These are phyloP conservation scores for Glareola pratincola DNA, from an alignment of 2,113 vertebrate genomes.

Conservation along the genomic window DNA sequence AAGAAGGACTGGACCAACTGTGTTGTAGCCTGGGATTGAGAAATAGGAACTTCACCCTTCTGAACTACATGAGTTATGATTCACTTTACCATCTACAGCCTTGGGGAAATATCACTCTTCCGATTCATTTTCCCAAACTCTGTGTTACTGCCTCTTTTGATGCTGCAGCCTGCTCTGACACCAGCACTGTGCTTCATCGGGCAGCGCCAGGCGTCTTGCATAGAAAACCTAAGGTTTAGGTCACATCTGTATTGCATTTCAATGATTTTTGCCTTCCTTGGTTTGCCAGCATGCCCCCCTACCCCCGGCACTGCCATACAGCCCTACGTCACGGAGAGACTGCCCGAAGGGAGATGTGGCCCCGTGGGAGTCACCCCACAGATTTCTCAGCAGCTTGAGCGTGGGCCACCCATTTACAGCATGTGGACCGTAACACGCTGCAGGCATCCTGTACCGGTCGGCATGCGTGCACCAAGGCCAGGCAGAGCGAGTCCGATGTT, in stretches of 20 bases:
- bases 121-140: conserved; percentile 10
- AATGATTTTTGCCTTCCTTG: background rate
- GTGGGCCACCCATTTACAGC: background rate
- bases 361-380: background rate
- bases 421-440: rapidly evolving
- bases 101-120: background rate
- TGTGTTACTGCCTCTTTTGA: background rate
- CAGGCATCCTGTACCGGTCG: rapidly evolving
- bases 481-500: background rate
- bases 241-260: background rate
- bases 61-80: background rate
- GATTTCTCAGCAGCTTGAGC: background rate
- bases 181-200: background rate
- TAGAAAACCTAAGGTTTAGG: background rate
- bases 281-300: background rate
- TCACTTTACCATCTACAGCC: conserved; percentile 5
- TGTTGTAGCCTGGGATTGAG: background rate
- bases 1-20: background rate
- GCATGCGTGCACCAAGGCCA: rapidly evolving
- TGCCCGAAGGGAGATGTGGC: background rate
- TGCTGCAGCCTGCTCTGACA: background rate
- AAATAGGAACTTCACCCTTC: background rate
- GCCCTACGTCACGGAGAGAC: background rate
- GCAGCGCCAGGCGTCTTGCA: background rate
- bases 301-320: background rate